Evolutionary conservation across 2,113 vertebrate species (phyloP).

Genomic region (Psammodynastes pulverulentus): DNA sequence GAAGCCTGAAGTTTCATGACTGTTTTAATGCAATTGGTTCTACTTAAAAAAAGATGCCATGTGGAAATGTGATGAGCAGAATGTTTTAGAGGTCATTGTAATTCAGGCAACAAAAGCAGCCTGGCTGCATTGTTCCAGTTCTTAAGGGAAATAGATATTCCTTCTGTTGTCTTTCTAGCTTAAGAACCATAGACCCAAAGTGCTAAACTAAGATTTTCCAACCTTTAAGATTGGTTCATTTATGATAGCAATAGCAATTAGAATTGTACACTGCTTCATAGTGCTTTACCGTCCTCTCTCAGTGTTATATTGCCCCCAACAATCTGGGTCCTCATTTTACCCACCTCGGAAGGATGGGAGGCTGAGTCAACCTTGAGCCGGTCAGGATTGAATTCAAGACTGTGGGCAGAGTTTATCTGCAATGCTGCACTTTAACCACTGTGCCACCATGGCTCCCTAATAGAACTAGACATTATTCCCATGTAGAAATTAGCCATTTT

Average conservation of each 20-base stretch:
- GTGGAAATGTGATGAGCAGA: conserved; percentile 58
- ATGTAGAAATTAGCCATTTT: background rate
- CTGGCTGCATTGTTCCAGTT: conserved; percentile 45
- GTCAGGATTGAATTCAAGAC: background rate
- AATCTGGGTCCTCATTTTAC: background rate
- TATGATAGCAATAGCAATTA: background rate
- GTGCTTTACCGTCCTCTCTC: background rate
- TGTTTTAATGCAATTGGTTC: conserved; percentile 68
- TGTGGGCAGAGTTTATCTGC: background rate
- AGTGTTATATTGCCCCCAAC: background rate
- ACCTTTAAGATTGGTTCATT: conserved; percentile 51
- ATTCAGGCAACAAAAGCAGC: conserved; percentile 59
- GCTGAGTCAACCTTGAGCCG: background rate
- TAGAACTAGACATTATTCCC: background rate
- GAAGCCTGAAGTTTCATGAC: conserved; percentile 52
- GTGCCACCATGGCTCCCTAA: no score
- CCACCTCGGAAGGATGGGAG: background rate
- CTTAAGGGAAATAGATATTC: conserved; percentile 46
- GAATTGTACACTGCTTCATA: background rate
- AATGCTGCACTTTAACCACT: background rate
- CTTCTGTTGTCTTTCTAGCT: conserved; percentile 43
- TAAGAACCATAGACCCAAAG: conserved; percentile 28
- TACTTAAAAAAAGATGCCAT: conserved; percentile 60
- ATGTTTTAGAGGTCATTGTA: conserved; percentile 63
- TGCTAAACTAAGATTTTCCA: conserved; percentile 45